Conservation (phyloP, 2,797 vertebrate genomes). For the Coreius guichenoti region DNA sequence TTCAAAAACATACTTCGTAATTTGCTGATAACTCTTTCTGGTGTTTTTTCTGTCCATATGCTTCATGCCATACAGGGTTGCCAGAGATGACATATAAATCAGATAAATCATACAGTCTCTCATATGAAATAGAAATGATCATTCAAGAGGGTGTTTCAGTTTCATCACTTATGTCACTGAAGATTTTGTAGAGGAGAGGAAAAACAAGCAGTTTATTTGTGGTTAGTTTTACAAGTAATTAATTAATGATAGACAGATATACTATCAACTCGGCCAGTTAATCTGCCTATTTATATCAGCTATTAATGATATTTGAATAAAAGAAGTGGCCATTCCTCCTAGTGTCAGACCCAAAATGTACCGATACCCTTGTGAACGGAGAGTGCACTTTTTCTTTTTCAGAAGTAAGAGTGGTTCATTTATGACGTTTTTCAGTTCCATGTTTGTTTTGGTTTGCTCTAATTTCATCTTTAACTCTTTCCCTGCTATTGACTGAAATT, state of each 20-base stretch:
- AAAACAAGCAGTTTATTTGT: background rate
- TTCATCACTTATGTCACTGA: background rate
- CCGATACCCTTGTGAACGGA: background rate
- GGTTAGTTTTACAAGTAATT: background rate
- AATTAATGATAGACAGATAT: background rate
- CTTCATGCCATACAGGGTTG: too few species aligned
- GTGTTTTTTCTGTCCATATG: background rate
- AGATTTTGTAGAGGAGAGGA: background rate
- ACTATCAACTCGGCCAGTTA: background rate
- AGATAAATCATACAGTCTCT: background rate
- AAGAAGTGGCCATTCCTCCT: background rate
- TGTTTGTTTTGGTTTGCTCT: background rate
- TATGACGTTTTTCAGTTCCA: background rate
- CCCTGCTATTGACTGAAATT: background rate
- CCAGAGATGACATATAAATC: background rate
- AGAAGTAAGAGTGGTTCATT: background rate
- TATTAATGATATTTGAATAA: background rate
- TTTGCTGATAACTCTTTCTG: background rate
- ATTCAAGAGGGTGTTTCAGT: background rate
- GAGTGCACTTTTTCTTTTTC: background rate
- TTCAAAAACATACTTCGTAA: background rate
- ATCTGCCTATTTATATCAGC: background rate
- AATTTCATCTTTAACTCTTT: background rate
- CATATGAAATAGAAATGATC: background rate
- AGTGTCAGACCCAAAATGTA: background rate